Percentiles rank a stretch among this genome's conserved stretches.
Evolutionary conservation across 2,888 invertebrate genomes (phyloP).

Genomic region (Eurytoma adleriae): DNA sequence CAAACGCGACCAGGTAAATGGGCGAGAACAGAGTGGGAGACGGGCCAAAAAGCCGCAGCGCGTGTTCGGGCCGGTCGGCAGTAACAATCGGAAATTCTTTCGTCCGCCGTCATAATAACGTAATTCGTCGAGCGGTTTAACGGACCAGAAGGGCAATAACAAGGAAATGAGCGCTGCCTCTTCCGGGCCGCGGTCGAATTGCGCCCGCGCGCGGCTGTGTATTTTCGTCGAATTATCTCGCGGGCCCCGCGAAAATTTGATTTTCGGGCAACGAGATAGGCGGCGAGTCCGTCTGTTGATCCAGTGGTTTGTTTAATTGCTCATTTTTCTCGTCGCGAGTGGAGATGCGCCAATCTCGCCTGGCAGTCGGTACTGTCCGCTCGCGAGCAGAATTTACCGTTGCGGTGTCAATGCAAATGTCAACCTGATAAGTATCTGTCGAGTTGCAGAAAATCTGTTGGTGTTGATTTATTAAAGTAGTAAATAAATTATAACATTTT

Average conservation of each 20-base stretch:
- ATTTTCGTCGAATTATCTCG: constrained; percentile 48
- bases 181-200: constrained; percentile 41
- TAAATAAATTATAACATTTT: too few relatives aligned
- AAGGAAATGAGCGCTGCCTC: constrained; percentile 48
- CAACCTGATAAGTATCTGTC: too few relatives aligned
- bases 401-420: neutral
- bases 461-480: too few relatives aligned
- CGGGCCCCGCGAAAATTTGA: constrained; percentile 51
- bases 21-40: neutral
- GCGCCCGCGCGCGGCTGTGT: constrained; percentile 18
- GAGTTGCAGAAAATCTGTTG: too few relatives aligned
- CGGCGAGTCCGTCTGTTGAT: constrained; percentile 26
- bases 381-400: neutral
- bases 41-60: constrained; percentile 18
- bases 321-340: constrained; percentile 12
- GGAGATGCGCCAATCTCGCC: too few relatives aligned
- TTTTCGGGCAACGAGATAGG: constrained; percentile 53
- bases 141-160: constrained; percentile 51
- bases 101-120: constrained; percentile 20
- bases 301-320: constrained; percentile 50
- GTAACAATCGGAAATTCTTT: constrained; percentile 20
- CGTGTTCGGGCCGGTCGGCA: neutral
- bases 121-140: constrained; percentile 42
- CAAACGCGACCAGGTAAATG: too few relatives aligned
- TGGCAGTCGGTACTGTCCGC: too few relatives aligned